phyloP scores from a whole-genome alignment of 37 sponge, comb jelly and placozoan genomes.

The Axinella damicornis region DNA sequence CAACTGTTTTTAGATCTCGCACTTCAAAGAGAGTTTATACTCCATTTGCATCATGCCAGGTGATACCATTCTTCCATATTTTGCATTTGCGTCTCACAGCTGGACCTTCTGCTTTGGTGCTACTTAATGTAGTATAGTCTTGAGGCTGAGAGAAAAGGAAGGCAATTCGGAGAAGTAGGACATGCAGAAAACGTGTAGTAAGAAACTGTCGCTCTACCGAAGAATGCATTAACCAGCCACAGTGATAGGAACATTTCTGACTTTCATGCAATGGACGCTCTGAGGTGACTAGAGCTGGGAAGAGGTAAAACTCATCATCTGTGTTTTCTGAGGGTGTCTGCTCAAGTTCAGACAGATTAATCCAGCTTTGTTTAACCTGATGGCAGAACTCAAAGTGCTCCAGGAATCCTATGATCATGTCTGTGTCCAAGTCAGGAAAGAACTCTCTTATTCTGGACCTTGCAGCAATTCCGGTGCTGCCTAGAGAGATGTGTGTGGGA shows the following conservation, averaged over 20 bases:
- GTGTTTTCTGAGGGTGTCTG: not conserved
- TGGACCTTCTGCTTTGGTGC: not conserved
- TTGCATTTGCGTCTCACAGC: not conserved
- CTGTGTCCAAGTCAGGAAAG: slow-evolving; percentile 4
- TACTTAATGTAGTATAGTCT: not conserved
- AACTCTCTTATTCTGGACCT: not conserved
- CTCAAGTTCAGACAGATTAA: not conserved
- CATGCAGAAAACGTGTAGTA: slow-evolving; percentile 24
- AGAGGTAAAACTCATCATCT: slow-evolving; percentile 7
- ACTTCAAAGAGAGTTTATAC: slow-evolving; percentile 19
- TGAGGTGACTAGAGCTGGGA: slow-evolving; percentile 11
- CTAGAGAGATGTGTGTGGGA: not conserved
- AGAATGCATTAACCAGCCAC: slow-evolving; percentile 21
- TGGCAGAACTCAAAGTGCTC: slow-evolving; percentile 32
- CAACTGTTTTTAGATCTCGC: not conserved
- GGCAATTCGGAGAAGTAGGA: slow-evolving; percentile 16
- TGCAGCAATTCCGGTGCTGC: slow-evolving; percentile 1
- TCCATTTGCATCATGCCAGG: slow-evolving; percentile 16
- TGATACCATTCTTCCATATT: slow-evolving; percentile 28
- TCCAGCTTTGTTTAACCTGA: not conserved
- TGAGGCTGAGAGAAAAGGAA: slow-evolving; percentile 5
- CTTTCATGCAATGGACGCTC: not conserved
- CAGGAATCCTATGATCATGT: slow-evolving; percentile 7
- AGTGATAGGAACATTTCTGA: not conserved
- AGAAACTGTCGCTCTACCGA: not conserved